Conservation (phyloP, 2,113 vertebrate species). For the Sorex araneus region DNA sequence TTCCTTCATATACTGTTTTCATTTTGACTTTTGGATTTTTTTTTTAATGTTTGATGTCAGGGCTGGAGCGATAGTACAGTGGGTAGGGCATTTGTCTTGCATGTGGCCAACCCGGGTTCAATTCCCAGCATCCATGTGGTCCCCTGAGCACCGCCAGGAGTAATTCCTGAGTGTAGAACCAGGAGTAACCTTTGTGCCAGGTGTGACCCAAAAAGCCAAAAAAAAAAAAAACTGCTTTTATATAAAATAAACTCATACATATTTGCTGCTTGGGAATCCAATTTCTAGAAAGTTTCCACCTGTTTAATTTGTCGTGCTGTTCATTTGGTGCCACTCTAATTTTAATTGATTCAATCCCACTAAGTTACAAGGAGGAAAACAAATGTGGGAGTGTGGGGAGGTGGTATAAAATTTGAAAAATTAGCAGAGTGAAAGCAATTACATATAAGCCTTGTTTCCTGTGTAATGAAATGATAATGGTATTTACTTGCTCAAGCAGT, state of each 20-base stretch:
- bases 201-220: no score
- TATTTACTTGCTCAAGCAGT: not conserved
- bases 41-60: no score
- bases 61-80: no score
- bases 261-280: not conserved
- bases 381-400: not conserved
- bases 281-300: not conserved
- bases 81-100: no score
- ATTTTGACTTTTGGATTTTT: not conserved
- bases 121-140: no score
- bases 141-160: no score
- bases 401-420: not conserved
- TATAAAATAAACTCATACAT: not conserved
- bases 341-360: not conserved
- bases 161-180: no score
- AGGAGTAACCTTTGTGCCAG: no score
- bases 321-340: not conserved
- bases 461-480: not conserved
- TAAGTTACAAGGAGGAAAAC: not conserved
- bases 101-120: no score
- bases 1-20: slow-evolving; percentile 34
- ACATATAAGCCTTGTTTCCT: not conserved
- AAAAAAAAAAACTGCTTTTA: not conserved
- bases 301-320: not conserved
- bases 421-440: not conserved